Percentiles rank a stretch among this genome's conserved stretches.
Evolutionary conservation across 2,888 invertebrate species (phyloP).

Genomic region (Hoplodrina blanda): DNA sequence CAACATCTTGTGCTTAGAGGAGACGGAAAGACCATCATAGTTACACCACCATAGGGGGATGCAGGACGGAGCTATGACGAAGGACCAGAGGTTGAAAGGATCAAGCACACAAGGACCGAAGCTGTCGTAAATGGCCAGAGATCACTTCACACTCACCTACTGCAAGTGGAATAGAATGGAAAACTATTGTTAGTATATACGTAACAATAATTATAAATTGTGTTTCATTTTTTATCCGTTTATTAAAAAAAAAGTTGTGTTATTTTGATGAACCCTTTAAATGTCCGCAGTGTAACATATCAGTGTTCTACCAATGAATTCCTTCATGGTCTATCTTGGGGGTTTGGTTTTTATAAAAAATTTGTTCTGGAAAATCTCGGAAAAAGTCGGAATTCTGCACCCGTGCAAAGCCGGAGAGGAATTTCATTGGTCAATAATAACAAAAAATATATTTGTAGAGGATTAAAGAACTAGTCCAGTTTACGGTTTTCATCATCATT

Average conservation of each 20-base stretch:
- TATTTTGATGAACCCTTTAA: background rate
- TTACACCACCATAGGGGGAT: background rate
- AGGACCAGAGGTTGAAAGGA: background rate
- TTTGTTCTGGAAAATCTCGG: no score
- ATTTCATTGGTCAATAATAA: no score
- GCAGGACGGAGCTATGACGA: background rate
- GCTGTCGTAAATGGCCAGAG: background rate
- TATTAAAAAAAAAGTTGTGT: background rate
- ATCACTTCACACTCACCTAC: background rate
- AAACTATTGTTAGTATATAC: background rate
- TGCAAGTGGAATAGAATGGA: conserved; percentile 1
- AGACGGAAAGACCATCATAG: background rate
- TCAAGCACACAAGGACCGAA: background rate
- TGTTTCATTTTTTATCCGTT: background rate
- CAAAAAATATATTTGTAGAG: no score
- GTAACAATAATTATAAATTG: background rate
- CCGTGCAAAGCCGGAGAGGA: no score
- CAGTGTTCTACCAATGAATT: no score
- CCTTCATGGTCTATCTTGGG: no score
- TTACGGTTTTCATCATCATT: no score
- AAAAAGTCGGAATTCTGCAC: no score
- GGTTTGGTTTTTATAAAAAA: no score
- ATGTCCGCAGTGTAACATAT: no score
- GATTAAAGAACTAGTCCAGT: no score
- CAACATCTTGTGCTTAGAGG: background rate